A percentile compares a stretch with the other conserved stretches of the same genome.
phyloP scores from a whole-genome alignment of 1,140 invertebrate species.

The Brachionus angularis region DNA sequence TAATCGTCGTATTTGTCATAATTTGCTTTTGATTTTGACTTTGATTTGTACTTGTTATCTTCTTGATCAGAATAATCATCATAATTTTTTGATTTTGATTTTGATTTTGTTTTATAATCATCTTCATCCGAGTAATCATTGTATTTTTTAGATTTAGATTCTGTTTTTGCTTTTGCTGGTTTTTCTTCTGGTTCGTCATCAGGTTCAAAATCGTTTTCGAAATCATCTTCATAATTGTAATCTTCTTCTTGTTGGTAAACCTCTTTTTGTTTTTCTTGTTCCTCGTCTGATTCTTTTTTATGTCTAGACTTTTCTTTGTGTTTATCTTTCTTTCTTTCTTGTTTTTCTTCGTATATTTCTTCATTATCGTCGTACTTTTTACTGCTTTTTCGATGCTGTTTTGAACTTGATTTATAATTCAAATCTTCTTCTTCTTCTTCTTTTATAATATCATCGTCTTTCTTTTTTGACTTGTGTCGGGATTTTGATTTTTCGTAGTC shows the following conservation, averaged over 20 bases:
- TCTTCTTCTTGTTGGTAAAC: neutral
- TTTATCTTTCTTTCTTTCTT: no score
- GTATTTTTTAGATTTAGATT: no score
- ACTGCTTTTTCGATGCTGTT: no score
- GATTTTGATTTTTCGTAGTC: neutral
- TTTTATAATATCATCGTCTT: neutral
- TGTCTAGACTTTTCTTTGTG: no score
- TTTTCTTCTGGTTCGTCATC: neutral
- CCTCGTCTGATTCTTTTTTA: neutral
- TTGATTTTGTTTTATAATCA: no score
- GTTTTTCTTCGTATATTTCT: no score
- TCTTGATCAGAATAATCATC: neutral
- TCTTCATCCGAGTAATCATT: neutral
- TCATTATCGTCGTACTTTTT: neutral
- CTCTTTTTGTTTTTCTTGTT: neutral
- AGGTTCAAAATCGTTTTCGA: constrained; percentile 19
- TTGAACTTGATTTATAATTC: neutral
- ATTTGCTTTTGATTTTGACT: neutral
- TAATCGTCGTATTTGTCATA: constrained; percentile 26
- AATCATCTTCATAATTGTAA: constrained; percentile 33
- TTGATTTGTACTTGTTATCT: neutral
- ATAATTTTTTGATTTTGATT: neutral
- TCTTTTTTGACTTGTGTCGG: neutral
- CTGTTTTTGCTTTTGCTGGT: neutral
- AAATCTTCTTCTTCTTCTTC: no score